Base-by-base conservation (phyloP, 2,113 vertebrate genomes). In the Sinocyclocheilus anophthalmus region DNA sequence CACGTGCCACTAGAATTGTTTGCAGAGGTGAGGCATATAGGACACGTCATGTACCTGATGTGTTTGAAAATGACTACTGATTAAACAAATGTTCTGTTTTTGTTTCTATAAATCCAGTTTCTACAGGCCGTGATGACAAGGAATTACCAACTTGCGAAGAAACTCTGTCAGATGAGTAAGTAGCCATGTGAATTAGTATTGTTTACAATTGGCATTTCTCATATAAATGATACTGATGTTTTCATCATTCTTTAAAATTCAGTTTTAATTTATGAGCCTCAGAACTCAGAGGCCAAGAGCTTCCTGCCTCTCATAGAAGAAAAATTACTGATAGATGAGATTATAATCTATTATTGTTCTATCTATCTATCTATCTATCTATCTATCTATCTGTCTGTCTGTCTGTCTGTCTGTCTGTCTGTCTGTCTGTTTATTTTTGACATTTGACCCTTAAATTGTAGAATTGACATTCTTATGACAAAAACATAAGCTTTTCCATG, bases 151-250 rank as follows among this genome's bases (percentile, higher is more conserved):
- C 88, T 94, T 84, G 94, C 96, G 70, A 92, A 92, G 85, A 95
- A 94, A 83, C 94, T 97, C 84, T 97, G 97, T 94, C 93, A 95
- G 86, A 96, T 95, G 95, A 97, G 97, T 98, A 94, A 84, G 96
- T 94, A 30, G 24, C 6, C 30, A 76, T 75, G 45, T 75, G 10
- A 33, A 55, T 77, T 55, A 33, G 2, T 33, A 2, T 61, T 39
- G 59, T 69, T 85, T 84, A 26, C 39, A 50, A 26, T 26, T 42
- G n/a, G 83, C 55, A 39, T n/a, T 50, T 5, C 8, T 67, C 61
- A 37, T 4, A 42, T 24, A 14, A 53, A 6, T 33, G 20, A 79
- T 39, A 65, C 22, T 22, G 26, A 50, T 76, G 72, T 86, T 84
- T 39, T 81, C 55, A 61, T 90, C 33, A 67, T 73, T 76, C 22